These are phyloP conservation scores for Calyptomena viridis DNA, from an alignment of 2,113 vertebrate genomes.

Conservation along the genomic window DNA sequence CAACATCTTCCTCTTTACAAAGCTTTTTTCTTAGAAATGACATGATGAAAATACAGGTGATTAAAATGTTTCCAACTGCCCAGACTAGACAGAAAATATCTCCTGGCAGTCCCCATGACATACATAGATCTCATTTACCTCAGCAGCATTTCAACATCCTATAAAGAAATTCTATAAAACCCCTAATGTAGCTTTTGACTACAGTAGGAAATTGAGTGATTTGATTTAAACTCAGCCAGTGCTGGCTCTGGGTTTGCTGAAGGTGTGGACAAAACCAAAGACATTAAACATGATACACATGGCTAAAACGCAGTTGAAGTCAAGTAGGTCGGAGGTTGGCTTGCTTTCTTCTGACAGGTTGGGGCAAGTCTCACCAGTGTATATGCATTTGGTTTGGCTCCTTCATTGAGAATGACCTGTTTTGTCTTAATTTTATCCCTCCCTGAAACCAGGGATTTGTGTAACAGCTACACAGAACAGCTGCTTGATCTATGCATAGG, in stretches of 20 bases:
- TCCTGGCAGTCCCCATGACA: neutral
- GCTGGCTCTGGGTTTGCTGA: neutral
- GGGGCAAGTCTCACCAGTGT: neutral
- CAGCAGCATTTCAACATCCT: neutral
- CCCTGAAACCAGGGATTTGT: slow-evolving; percentile 15
- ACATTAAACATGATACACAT: neutral
- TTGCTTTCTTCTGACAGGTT: neutral
- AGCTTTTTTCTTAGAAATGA: neutral
- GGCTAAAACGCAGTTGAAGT: neutral
- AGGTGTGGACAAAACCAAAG: slow-evolving; percentile 22
- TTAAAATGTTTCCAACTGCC: neutral
- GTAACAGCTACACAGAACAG: slow-evolving; percentile 71
- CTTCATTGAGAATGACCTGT: slow-evolving; percentile 55
- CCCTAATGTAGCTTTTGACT: neutral
- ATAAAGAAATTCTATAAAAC: neutral
- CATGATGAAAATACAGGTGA: neutral
- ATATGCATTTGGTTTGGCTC: neutral
- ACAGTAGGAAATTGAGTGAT: neutral
- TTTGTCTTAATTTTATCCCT: slow-evolving; percentile 48
- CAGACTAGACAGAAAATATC: neutral
- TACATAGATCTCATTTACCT: neutral
- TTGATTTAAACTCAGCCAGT: neutral
- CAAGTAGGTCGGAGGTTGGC: neutral
- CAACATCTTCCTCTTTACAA: neutral
- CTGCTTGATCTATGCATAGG: slow-evolving; percentile 68